Conservation (phyloP, 2,888 invertebrate genomes). For the Pinctada fucata region DNA sequence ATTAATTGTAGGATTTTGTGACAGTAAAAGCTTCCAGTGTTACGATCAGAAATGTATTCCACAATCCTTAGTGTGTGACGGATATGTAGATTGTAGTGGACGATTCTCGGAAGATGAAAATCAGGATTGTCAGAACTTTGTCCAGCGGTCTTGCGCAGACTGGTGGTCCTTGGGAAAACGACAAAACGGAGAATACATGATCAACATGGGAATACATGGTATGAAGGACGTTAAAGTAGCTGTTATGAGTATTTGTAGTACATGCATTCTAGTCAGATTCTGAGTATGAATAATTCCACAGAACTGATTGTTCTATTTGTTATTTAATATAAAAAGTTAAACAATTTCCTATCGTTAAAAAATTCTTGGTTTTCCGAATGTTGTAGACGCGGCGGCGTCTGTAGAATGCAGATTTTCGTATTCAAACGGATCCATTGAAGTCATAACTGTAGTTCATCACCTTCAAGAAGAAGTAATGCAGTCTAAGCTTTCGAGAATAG, state of each 20-base stretch:
- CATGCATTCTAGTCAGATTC: too few species aligned
- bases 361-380: too few species aligned
- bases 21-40: conserved; percentile 41
- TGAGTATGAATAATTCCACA: too few species aligned
- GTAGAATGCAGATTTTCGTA: conserved; percentile 42
- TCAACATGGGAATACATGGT: conserved; percentile 34
- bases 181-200: conserved; percentile 37
- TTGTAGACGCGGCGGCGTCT: too few species aligned
- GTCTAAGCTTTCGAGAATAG: not conserved
- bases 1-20: conserved; percentile 24
- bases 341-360: too few species aligned
- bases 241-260: too few species aligned
- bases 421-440: not conserved
- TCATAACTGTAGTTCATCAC: conserved; percentile 43
- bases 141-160: conserved; percentile 38
- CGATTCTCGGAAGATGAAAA: conserved; percentile 49
- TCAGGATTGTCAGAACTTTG: conserved; percentile 27
- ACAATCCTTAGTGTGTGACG: conserved; percentile 43
- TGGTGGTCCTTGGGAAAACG: conserved; percentile 37
- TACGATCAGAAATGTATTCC: conserved; percentile 49
- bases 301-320: not conserved
- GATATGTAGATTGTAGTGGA: conserved; percentile 46
- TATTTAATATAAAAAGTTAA: not conserved
- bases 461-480: conserved; percentile 22
- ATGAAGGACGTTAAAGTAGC: not conserved